A percentile compares a stretch with the other conserved stretches of the same genome.
Evolutionary conservation across 2,888 invertebrate genomes (phyloP).

Genomic region (Sipha maydis): DNA sequence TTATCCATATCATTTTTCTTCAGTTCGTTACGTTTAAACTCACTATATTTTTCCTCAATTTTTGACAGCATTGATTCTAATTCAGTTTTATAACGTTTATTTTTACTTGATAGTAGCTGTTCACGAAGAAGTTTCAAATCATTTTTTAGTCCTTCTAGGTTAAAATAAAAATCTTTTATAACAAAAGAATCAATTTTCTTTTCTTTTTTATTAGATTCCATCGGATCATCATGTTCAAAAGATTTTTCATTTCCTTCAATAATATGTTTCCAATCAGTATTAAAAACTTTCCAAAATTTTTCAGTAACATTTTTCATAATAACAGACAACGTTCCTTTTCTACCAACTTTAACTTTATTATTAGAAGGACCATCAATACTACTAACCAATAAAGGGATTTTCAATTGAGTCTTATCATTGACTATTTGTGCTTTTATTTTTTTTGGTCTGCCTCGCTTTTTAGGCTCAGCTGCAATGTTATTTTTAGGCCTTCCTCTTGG

Average conservation of each 20-base stretch:
- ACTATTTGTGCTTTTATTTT: not conserved
- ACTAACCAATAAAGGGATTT: not conserved
- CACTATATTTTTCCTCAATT: conserved; percentile 30
- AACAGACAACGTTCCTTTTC: not conserved
- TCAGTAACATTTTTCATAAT: conserved; percentile 9
- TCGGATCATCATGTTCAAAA: not conserved
- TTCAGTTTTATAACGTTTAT: not conserved
- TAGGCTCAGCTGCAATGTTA: not conserved
- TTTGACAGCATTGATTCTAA: conserved; percentile 25
- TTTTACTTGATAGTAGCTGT: not conserved
- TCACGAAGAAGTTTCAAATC: conserved; percentile 15
- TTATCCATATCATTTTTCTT: conserved; percentile 29
- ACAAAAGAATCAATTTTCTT: not conserved
- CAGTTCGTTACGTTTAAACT: conserved; percentile 8
- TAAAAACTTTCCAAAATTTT: conserved; percentile 20
- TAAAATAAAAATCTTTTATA: not conserved
- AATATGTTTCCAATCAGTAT: not conserved
- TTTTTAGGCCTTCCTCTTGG: conserved; percentile 58
- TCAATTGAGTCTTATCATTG: not conserved
- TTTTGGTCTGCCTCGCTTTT: conserved; percentile 51
- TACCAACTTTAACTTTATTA: not conserved
- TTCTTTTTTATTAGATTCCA: not conserved
- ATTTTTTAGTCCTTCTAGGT: conserved; percentile 20
- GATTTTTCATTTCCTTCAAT: not conserved
- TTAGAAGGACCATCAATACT: conserved; percentile 12